Evolutionary conservation across 2,797 vertebrate species (phyloP).

Genomic region (Syncerus caffer): DNA sequence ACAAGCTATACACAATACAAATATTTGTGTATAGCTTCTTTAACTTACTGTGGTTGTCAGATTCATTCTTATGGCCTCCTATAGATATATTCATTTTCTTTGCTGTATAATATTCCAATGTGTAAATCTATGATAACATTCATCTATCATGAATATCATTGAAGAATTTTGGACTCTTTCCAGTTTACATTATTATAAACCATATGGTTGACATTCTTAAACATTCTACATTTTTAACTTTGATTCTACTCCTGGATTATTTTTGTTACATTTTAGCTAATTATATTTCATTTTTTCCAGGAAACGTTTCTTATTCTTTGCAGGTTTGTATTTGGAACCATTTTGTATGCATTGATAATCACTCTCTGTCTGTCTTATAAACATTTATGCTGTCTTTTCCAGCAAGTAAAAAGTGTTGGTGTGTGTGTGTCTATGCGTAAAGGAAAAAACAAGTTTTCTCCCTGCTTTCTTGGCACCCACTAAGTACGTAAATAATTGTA

Average conservation of each 20-base stretch:
- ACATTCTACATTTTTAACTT: not conserved
- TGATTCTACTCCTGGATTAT: not conserved
- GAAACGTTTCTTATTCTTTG: not conserved
- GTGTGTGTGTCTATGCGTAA: not conserved
- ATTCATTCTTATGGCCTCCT: not conserved
- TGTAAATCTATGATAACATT: not conserved
- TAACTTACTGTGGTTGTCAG: not conserved
- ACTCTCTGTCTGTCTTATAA: not conserved
- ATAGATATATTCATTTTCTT: not conserved
- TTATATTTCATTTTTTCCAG: not conserved
- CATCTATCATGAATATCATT: not conserved
- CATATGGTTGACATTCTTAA: not conserved
- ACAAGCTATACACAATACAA: too few species aligned
- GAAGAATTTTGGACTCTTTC: slow-evolving; percentile 5
- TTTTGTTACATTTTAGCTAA: slow-evolving; percentile 4
- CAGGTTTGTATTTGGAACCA: not conserved
- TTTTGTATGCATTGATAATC: not conserved
- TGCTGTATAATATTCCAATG: not conserved
- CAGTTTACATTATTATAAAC: slow-evolving; percentile 18
- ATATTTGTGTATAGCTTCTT: slow-evolving; percentile 19
- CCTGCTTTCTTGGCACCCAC: not conserved
- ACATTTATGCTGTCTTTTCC: not conserved
- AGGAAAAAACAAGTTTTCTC: not conserved
- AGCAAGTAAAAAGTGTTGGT: not conserved
- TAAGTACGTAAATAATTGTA: not conserved